These are phyloP conservation scores for Cheilinus undulatus DNA, from an alignment of 2,113 vertebrate genomes.

Conservation along the genomic window DNA sequence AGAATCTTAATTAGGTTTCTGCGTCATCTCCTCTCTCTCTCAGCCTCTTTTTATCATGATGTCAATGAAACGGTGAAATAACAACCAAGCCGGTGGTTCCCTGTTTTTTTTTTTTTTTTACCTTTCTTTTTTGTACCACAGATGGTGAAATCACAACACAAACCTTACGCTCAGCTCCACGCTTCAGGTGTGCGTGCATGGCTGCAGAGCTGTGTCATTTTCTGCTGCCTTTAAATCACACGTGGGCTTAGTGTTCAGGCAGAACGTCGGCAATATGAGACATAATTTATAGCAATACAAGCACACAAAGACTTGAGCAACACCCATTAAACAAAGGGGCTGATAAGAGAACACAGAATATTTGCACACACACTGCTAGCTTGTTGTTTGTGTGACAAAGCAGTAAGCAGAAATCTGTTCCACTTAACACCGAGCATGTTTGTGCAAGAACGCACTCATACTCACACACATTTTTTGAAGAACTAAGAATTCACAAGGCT, in stretches of 20 bases:
- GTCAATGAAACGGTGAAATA: slow-evolving; percentile 67
- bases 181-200: slow-evolving; percentile 1
- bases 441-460: slow-evolving; percentile 42
- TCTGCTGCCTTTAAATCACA: slow-evolving; percentile 19
- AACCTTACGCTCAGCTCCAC: slow-evolving; percentile 13
- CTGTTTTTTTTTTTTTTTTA: slow-evolving; percentile 20
- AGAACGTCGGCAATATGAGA: slow-evolving; percentile 22
- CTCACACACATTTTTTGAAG: background rate
- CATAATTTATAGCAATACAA: slow-evolving; percentile 24
- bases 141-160: slow-evolving; percentile 32
- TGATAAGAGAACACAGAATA: slow-evolving; percentile 45
- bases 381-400: slow-evolving; percentile 61
- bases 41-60: slow-evolving; percentile 54
- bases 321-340: slow-evolving; percentile 37
- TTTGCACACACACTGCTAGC: slow-evolving; percentile 37
- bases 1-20: slow-evolving; percentile 80
- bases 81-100: slow-evolving; percentile 53
- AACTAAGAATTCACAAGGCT: slow-evolving; percentile 44
- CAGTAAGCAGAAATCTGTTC: slow-evolving; percentile 48
- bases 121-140: slow-evolving; percentile 22
- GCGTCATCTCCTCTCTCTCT: slow-evolving; percentile 69
- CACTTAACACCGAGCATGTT: slow-evolving; percentile 54
- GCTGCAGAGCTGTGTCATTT: slow-evolving; percentile 9
- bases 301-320: background rate
- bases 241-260: slow-evolving; percentile 31